Percentiles rank a stretch among this genome's conserved stretches.
Conservation (phyloP, 2,888 invertebrate genomes). For the Lasioglossum figueresi region DNA sequence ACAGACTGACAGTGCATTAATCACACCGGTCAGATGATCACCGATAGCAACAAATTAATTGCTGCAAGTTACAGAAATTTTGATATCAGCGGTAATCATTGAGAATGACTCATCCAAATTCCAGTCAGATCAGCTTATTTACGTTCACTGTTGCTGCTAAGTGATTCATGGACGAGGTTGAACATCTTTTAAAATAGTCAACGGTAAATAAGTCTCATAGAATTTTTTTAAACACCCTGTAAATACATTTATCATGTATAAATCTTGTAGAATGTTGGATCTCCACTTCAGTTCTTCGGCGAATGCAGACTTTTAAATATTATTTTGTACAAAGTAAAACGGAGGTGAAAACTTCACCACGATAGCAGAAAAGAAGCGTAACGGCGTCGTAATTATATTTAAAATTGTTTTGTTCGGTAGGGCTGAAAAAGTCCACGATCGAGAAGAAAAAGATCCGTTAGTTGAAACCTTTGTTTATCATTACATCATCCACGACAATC, state of each 20-base stretch:
- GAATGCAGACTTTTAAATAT: not conserved
- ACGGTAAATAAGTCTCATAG: not conserved
- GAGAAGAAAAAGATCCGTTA: not conserved
- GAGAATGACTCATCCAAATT: not conserved
- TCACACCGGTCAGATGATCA: not conserved
- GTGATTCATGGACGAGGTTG: slow-evolving; percentile 1
- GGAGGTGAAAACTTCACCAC: fast-evolving
- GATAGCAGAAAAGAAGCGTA: not conserved
- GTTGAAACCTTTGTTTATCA: slow-evolving; percentile 25
- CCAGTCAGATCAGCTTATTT: not conserved
- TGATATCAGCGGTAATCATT: not conserved
- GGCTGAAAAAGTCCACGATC: not conserved
- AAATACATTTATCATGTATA: not conserved
- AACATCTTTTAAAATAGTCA: not conserved
- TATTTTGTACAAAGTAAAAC: not conserved
- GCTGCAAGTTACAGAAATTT: not conserved
- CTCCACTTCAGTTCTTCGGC: not conserved
- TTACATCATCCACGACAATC: slow-evolving; percentile 29
- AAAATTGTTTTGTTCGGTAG: not conserved
- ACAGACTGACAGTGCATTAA: not conserved
- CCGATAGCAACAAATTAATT: not conserved
- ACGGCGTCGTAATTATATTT: not conserved
- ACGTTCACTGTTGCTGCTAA: not conserved
- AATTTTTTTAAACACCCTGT: not conserved
- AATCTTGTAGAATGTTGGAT: not conserved